These are phyloP conservation scores for Xestia sexstrigata DNA, from an alignment of 2,888 invertebrate species.

Conservation along the genomic window DNA sequence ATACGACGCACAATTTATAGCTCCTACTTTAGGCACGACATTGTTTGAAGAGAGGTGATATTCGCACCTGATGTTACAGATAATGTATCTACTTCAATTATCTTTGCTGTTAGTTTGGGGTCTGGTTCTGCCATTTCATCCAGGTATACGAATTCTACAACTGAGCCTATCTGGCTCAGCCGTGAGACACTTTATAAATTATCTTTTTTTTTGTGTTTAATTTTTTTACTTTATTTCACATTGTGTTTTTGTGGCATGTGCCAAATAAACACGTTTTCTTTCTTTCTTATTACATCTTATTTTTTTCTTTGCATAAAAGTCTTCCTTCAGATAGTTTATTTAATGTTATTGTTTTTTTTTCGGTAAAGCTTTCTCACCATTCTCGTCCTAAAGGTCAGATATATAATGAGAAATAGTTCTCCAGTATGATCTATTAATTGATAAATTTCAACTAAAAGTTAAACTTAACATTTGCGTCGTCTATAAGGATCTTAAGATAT, in stretches of 20 bases:
- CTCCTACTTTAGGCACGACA: slow-evolving; percentile 40
- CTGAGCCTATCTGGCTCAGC: no score
- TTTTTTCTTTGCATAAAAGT: background rate
- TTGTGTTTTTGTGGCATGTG: no score
- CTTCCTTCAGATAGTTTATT: background rate
- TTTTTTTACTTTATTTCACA: no score
- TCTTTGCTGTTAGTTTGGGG: slow-evolving; percentile 7
- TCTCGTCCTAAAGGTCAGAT: background rate
- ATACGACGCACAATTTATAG: slow-evolving; percentile 37
- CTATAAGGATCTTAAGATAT: background rate
- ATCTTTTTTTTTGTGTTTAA: no score
- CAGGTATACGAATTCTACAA: background rate
- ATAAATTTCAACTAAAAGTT: background rate
- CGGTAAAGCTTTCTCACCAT: background rate
- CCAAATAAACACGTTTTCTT: no score
- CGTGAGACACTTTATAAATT: no score
- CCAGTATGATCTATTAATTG: background rate
- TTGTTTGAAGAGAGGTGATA: slow-evolving; percentile 49
- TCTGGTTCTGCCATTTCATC: background rate
- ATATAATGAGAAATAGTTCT: background rate
- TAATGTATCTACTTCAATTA: slow-evolving; percentile 52
- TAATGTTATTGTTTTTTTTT: background rate
- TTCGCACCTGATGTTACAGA: slow-evolving; percentile 37
- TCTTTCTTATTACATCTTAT: background rate
- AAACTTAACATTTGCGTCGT: background rate